A percentile compares a stretch with the other conserved stretches of the same genome.
Conservation (phyloP, 2,797 vertebrate species). For the Manis pentadactyla region DNA sequence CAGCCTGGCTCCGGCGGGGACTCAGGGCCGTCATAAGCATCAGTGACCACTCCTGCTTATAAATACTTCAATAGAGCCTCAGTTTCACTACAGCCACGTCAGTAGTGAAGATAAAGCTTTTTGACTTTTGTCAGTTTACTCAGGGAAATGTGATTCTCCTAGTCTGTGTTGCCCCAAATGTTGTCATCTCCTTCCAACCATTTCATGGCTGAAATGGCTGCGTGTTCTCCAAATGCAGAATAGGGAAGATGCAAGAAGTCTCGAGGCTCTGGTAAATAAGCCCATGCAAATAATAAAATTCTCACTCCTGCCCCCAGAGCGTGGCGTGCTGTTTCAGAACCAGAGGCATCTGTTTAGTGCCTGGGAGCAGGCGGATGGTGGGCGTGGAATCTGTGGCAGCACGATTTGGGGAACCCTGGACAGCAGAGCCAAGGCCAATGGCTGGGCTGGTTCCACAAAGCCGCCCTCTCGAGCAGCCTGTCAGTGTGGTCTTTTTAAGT, state of each 20-base stretch:
- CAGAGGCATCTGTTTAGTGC: background rate
- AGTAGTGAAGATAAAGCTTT: conserved; percentile 85
- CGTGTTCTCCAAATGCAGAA: background rate
- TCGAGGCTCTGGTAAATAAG: background rate
- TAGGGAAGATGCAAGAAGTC: background rate
- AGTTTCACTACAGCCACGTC: conserved; percentile 82
- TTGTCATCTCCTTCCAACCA: background rate
- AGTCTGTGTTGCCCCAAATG: background rate
- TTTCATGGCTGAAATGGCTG: background rate
- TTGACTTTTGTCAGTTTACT: conserved; percentile 86
- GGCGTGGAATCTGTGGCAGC: background rate
- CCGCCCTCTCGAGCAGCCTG: background rate
- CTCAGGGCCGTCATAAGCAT: conserved; percentile 52
- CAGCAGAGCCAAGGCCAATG: too few species aligned
- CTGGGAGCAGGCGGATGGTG: background rate
- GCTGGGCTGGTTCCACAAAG: background rate
- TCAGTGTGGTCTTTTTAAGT: background rate
- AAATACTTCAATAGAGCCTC: conserved; percentile 86
- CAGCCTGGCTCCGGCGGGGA: background rate
- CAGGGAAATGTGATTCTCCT: conserved; percentile 81
- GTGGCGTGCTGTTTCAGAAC: background rate
- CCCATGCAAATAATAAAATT: background rate
- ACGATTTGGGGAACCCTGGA: background rate
- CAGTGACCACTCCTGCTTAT: conserved; percentile 75
- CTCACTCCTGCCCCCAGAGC: rapidly evolving